Base-by-base conservation (phyloP, 2,113 vertebrate species). In the Turnix velox region DNA sequence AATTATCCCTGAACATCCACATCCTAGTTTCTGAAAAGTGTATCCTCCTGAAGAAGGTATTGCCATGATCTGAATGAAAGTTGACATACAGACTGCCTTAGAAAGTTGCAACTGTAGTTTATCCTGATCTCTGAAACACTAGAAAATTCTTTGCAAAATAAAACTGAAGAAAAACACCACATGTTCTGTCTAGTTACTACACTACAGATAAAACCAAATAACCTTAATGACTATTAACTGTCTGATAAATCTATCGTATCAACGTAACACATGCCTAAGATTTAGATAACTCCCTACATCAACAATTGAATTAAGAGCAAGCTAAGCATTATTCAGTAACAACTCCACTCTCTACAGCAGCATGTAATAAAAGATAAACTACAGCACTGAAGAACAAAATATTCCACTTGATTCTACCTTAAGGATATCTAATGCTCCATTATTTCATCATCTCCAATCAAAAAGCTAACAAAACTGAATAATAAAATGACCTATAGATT, bases 271-370 rank as follows among this genome's bases (percentile, higher is more conserved):
- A 86, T 39, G 66, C 25, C 24, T 72, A 82, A 75, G 66, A 79
- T 52, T 68, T 24, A 78, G 81, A 72, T 82, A 92, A 84, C 0
- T 1, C 14, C 68, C 28, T 82, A 55, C 16, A 88, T 35, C n/a
- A 87, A 63, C 40, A 61, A 87, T 61, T 95, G 81, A 87, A 88
- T 81, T 84, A 91, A 45, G 19, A 82, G 69, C 37, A 72, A 84
- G 61, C 37, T 75, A 62, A 73, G 30, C 27, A 55, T 63, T 81
- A 74, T 46, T 48, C 43, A 94, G 30, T 59, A 87, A 84, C 49
- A 79, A 57, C 10, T 63, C 3, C n/a, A n/a, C 0, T 84, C 66
- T 61, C 69, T 61, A 79, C 24, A 82, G n/a, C 19, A 91, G 8
- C 33, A 54, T 22, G 55, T 57, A 61, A 92, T 84, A 87, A 91